Conservation (phyloP, 1,140 invertebrate genomes). For the Nymphalis io region DNA sequence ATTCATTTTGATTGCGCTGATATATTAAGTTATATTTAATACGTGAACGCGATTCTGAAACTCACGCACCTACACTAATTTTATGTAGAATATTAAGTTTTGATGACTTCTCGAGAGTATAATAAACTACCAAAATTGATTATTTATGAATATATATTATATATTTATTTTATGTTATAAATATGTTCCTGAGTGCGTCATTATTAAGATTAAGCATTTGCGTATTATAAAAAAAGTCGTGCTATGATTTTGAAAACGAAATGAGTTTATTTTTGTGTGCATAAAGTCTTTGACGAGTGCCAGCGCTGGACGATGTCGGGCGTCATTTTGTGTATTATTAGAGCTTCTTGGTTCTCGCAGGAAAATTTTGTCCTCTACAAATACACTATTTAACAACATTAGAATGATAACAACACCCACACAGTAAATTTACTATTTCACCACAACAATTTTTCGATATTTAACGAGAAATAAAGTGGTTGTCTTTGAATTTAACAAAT, state of each 20-base stretch:
- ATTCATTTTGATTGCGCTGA: constrained; percentile 1
- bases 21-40: constrained; percentile 5
- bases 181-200: neutral
- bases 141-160: too few relatives aligned
- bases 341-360: constrained; percentile 34
- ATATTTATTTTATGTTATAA: too few relatives aligned
- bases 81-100: neutral
- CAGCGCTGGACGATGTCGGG: constrained; percentile 41
- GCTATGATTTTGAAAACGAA: constrained; percentile 40
- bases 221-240: constrained; percentile 16
- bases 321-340: constrained; percentile 54
- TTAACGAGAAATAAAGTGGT: neutral
- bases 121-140: neutral
- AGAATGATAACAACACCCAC: constrained; percentile 13
- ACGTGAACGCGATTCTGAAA: neutral
- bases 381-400: constrained; percentile 1
- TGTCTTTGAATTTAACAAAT: neutral
- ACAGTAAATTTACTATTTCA: constrained; percentile 20
- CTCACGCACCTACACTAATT: neutral
- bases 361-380: constrained; percentile 33
- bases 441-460: neutral
- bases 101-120: constrained; percentile 2
- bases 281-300: constrained; percentile 60
- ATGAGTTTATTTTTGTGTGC: constrained; percentile 61
- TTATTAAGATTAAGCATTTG: neutral